These are phyloP conservation scores for Neodontobutis hainanensis DNA, from an alignment of 2,113 vertebrate genomes.

Conservation along the genomic window DNA sequence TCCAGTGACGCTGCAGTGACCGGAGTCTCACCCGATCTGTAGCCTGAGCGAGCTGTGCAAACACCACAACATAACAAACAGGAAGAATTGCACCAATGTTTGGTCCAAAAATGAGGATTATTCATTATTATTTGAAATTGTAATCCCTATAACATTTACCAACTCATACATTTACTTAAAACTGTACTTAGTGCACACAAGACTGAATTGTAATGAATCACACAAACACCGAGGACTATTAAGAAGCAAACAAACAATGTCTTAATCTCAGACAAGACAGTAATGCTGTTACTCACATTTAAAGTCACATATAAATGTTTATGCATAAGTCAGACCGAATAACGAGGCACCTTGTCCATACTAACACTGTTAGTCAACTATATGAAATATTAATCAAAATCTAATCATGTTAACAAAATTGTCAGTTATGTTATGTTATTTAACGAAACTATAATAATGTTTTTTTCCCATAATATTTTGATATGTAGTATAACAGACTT, in stretches of 20 bases:
- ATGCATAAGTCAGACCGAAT: slow-evolving; percentile 41
- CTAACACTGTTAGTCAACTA: slow-evolving; percentile 57
- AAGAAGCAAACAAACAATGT: slow-evolving; percentile 42
- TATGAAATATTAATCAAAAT: slow-evolving; percentile 28
- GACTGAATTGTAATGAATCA: slow-evolving; percentile 43
- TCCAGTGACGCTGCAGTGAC: slow-evolving; percentile 90
- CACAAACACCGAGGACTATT: slow-evolving; percentile 38
- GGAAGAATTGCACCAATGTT: slow-evolving; percentile 22
- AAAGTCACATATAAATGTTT: slow-evolving; percentile 46
- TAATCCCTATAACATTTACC: slow-evolving; percentile 9
- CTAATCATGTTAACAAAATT: background rate
- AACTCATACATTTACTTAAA: slow-evolving; percentile 5
- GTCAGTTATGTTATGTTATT: slow-evolving; percentile 7
- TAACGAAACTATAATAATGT: background rate
- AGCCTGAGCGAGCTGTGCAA: slow-evolving; percentile 85
- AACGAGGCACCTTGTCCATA: slow-evolving; percentile 47
- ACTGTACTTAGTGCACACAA: slow-evolving; percentile 15
- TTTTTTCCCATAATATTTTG: slow-evolving; percentile 11
- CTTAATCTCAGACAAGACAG: slow-evolving; percentile 33
- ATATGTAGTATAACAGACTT: background rate
- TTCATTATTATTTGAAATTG: slow-evolving; percentile 2
- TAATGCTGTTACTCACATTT: slow-evolving; percentile 28
- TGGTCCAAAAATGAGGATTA: slow-evolving; percentile 18
- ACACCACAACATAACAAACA: slow-evolving; percentile 53
- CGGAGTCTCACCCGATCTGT: slow-evolving; percentile 87